Conservation (phyloP, 2,888 invertebrate genomes). For the Euproctis similis region DNA sequence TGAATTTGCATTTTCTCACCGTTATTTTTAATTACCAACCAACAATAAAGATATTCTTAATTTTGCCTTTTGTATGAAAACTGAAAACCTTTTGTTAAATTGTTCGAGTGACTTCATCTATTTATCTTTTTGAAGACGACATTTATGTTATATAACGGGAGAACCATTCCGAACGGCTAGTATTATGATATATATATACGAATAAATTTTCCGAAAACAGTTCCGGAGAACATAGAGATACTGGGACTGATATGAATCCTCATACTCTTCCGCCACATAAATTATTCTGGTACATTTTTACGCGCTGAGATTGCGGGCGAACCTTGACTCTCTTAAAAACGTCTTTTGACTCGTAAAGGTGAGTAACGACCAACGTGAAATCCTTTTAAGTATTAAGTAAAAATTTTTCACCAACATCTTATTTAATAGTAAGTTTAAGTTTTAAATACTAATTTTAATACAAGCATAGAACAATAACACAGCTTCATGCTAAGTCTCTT, state of each 20-base stretch:
- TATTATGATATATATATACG: conserved; percentile 8
- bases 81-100: conserved; percentile 9
- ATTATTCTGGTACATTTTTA: conserved; percentile 47
- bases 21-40: conserved; percentile 10
- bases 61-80: conserved; percentile 8
- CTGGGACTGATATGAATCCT: conserved; percentile 34
- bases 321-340: conserved; percentile 57
- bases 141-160: conserved; percentile 18
- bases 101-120: conserved; percentile 7
- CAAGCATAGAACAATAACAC: too few species aligned
- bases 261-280: conserved; percentile 33
- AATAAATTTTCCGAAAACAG: conserved; percentile 16
- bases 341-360: conserved; percentile 61
- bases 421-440: too few species aligned
- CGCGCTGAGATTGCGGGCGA: conserved; percentile 55
- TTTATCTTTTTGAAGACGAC: conserved; percentile 13
- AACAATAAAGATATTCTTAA: conserved; percentile 12
- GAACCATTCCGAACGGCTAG: conserved; percentile 10
- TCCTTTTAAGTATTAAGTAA: conserved; percentile 42
- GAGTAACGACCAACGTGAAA: conserved; percentile 39
- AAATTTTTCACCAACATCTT: too few species aligned
- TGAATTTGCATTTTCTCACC: conserved; percentile 10
- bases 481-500: too few species aligned
- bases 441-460: too few species aligned
- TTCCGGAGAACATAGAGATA: conserved; percentile 15